Conservation (phyloP, 23 tunicate species). For the Botrylloides violaceus region DNA sequence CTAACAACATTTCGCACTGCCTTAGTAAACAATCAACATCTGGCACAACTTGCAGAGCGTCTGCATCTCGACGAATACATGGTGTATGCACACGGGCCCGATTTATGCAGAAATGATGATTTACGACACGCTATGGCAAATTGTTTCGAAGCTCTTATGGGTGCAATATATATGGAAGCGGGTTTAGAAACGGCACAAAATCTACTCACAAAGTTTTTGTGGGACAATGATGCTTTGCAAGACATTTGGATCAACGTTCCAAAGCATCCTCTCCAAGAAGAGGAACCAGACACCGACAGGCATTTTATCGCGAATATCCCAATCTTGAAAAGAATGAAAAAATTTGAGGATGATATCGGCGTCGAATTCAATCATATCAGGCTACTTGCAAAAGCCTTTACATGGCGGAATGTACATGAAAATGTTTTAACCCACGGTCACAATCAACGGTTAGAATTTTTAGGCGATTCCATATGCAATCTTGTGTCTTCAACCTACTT, state of each 20-base stretch:
- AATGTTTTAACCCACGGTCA: constrained; percentile 84
- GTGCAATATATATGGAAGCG: constrained; percentile 92
- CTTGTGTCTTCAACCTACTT: constrained; percentile 78
- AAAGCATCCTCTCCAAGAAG: constrained; percentile 84
- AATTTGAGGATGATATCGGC: constrained; percentile 86
- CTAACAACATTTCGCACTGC: constrained; percentile 83
- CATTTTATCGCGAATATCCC: constrained; percentile 50
- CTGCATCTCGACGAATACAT: constrained; percentile 79
- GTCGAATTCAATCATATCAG: constrained; percentile 82
- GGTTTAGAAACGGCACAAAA: constrained; percentile 67
- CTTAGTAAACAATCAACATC: constrained; percentile 83
- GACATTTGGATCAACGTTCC: constrained; percentile 75
- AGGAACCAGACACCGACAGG: constrained; percentile 72
- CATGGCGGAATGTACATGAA: constrained; percentile 88
- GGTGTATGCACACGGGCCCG: constrained; percentile 92
- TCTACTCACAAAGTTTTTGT: constrained; percentile 66
- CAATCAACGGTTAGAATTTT: constrained; percentile 91
- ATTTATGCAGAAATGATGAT: constrained; percentile 77
- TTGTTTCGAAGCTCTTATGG: constrained; percentile 96
- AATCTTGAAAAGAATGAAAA: constrained; percentile 53
- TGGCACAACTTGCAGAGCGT: constrained; percentile 76
- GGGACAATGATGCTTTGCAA: constrained; percentile 56
- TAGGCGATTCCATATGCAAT: constrained; percentile 95
- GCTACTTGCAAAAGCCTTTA: constrained; percentile 82
- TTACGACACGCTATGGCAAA: constrained; percentile 96